Evolutionary conservation across 2,888 invertebrate species (phyloP).

Genomic region (Sminthurinus aureus): DNA sequence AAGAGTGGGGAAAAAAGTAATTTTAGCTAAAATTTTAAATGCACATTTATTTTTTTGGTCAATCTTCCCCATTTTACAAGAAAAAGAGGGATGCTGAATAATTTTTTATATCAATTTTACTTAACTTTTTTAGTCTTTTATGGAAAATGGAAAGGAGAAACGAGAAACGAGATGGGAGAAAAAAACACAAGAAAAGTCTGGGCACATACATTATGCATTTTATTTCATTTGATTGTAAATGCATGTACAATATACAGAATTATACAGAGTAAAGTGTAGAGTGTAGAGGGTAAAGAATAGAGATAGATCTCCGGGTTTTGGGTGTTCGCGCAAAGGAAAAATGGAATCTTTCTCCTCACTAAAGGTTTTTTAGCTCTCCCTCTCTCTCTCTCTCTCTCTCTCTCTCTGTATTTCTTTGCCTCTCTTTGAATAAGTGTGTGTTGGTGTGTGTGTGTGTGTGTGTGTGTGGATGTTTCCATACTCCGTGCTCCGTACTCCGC

Average conservation of each 20-base stretch:
- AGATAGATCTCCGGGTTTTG: slow-evolving; percentile 28
- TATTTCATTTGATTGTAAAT: background rate
- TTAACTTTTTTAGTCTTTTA: slow-evolving; percentile 17
- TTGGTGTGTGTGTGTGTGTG: slow-evolving; percentile 2
- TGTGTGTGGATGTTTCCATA: background rate
- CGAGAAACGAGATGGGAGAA: background rate
- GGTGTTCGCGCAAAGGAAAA: slow-evolving; percentile 48
- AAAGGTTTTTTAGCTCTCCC: slow-evolving; percentile 48
- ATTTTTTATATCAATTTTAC: too few species aligned
- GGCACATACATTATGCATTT: slow-evolving; percentile 22
- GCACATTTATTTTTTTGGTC: too few species aligned
- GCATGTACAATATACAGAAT: background rate
- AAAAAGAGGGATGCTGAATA: too few species aligned
- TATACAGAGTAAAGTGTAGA: too few species aligned
- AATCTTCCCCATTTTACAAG: too few species aligned
- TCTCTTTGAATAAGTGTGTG: too few species aligned
- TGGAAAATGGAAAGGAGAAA: background rate
- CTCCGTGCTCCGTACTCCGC: background rate
- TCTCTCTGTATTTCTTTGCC: background rate
- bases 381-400: background rate
- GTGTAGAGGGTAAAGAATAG: slow-evolving; percentile 17
- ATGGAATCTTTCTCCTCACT: slow-evolving; percentile 43
- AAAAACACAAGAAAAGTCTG: slow-evolving; percentile 29
- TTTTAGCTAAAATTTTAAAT: too few species aligned
- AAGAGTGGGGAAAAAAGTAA: too few species aligned